These are phyloP conservation scores for Drosophila nigricruria DNA, from an alignment of 2,888 invertebrate genomes.

Conservation along the genomic window DNA sequence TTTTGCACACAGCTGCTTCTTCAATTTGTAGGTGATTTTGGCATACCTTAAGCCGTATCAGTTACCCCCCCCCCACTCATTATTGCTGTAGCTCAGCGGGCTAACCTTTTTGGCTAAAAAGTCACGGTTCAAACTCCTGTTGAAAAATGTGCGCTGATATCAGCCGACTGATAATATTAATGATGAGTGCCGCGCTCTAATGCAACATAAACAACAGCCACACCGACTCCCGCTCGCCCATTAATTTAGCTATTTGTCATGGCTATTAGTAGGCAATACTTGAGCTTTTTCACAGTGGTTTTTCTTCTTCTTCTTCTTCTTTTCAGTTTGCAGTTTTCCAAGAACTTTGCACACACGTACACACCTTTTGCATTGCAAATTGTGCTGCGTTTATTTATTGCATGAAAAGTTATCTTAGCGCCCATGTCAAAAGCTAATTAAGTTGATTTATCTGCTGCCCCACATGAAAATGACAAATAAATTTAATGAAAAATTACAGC, in stretches of 20 bases:
- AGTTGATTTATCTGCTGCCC: slow-evolving; percentile 70
- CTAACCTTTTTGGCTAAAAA: slow-evolving; percentile 65
- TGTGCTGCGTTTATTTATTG: slow-evolving; percentile 45
- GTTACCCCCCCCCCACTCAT: slow-evolving; percentile 47
- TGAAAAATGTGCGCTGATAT: slow-evolving; percentile 71
- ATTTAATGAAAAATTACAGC: slow-evolving; percentile 67
- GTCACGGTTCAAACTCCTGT: slow-evolving; percentile 52
- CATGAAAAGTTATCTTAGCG: slow-evolving; percentile 61
- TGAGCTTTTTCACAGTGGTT: slow-evolving; percentile 17
- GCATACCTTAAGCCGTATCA: slow-evolving; percentile 24
- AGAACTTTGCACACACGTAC: slow-evolving; percentile 8
- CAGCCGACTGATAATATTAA: slow-evolving; percentile 73
- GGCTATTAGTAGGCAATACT: slow-evolving; percentile 60
- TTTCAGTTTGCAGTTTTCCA: slow-evolving; percentile 21
- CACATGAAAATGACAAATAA: slow-evolving; percentile 75
- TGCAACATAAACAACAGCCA: slow-evolving; percentile 7
- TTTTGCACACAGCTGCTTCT: slow-evolving; percentile 56
- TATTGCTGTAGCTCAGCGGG: slow-evolving; percentile 9
- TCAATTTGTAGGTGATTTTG: slow-evolving; percentile 13
- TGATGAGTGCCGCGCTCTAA: slow-evolving; percentile 69
- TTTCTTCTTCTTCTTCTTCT: slow-evolving; percentile 32
- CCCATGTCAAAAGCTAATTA: slow-evolving; percentile 70
- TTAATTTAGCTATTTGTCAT: slow-evolving; percentile 78
- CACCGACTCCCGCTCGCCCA: slow-evolving; percentile 34
- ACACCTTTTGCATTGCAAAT: slow-evolving; percentile 65